Evolutionary conservation across 2,797 vertebrate species (phyloP).

Genomic region (Peromyscus eremicus): DNA sequence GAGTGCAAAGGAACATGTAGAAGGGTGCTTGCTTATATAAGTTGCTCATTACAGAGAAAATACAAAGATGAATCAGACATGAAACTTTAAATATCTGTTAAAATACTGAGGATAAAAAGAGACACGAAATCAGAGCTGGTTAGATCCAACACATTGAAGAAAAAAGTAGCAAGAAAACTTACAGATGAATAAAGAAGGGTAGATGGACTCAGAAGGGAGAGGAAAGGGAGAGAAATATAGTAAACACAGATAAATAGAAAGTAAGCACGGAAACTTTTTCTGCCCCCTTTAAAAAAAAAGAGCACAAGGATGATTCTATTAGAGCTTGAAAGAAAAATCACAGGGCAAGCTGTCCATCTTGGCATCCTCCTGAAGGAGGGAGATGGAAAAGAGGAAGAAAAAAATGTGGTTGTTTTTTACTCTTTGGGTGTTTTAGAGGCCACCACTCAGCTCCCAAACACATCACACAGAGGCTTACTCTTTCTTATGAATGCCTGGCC

Average conservation of each 20-base stretch:
- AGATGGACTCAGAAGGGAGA: neutral
- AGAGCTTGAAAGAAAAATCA: neutral
- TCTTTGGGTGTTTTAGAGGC: too few relatives aligned
- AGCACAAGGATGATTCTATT: neutral
- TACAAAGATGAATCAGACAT: neutral
- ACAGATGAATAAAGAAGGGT: neutral
- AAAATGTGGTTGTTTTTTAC: neutral
- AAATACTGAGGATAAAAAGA: neutral
- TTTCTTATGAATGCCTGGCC: neutral
- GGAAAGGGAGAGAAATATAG: neutral
- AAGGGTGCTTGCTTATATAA: neutral
- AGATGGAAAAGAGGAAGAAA: neutral
- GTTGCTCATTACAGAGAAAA: neutral
- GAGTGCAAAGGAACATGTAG: neutral
- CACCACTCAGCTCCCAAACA: neutral
- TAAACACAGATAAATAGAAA: neutral
- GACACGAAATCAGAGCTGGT: neutral
- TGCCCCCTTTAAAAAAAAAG: neutral
- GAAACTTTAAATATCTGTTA: neutral
- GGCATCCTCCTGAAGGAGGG: neutral
- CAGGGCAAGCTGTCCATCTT: neutral
- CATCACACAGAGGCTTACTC: neutral
- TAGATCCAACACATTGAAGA: neutral
- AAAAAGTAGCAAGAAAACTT: neutral
- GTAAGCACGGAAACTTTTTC: neutral